Evolutionary conservation across 2,888 invertebrate genomes (phyloP).

Genomic region (Himalopsyche japonica): DNA sequence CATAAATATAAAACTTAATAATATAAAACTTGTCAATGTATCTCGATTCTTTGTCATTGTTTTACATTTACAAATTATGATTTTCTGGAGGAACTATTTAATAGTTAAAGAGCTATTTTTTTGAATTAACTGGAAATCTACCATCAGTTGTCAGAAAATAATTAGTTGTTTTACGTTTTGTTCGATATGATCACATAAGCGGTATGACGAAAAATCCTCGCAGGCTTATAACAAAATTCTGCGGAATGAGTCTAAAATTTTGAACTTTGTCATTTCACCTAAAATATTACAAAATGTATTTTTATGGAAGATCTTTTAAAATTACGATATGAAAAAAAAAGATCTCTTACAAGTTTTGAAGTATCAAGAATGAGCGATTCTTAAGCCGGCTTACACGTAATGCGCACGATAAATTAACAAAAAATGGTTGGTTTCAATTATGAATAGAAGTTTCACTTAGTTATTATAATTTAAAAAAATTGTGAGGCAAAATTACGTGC

Average conservation of each 20-base stretch:
- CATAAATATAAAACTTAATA: too few species aligned
- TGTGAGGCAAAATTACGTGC: too few species aligned
- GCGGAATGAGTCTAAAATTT: not conserved
- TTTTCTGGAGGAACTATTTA: too few species aligned
- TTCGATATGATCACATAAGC: not conserved
- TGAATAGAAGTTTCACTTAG: not conserved
- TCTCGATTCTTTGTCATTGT: too few species aligned
- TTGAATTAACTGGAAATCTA: too few species aligned
- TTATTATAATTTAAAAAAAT: not conserved
- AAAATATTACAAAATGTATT: not conserved
- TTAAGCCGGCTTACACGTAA: not conserved
- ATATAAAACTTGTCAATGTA: too few species aligned
- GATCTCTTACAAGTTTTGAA: not conserved
- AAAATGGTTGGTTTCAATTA: not conserved
- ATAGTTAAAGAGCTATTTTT: too few species aligned
- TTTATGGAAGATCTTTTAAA: not conserved
- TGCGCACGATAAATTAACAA: not conserved
- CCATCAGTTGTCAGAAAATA: too few species aligned
- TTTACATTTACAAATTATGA: too few species aligned
- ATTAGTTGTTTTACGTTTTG: too few species aligned
- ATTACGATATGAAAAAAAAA: not conserved
- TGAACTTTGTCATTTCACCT: not conserved
- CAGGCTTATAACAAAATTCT: not conserved
- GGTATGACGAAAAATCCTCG: not conserved
- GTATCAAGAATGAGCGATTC: not conserved